Evolutionary conservation across 2,113 vertebrate species (phyloP), one percentile per base, ranked within the genome.

Genomic region (Cranoglanis bouderius): DNA sequence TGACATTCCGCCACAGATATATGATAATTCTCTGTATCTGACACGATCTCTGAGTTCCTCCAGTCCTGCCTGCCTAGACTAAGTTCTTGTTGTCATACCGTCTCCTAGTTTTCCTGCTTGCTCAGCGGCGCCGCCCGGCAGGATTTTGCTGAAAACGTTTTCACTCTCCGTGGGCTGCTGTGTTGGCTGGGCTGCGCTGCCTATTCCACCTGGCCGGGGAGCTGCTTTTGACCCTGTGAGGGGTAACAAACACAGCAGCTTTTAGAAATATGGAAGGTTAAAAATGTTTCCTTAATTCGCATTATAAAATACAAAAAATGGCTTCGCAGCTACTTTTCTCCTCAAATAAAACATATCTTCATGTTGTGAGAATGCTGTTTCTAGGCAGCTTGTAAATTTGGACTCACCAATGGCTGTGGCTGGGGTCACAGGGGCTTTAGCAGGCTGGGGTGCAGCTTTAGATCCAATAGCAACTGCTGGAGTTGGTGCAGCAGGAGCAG

Each of bases 91-190:
- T 63, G 43, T 43, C 35, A 43, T 95, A 99, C 98, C 98, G 95
- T 99, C 98, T 85, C 98, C 98, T 87, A 99, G 95, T 95, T 99
- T 99, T 92, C 98, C 98, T 10, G 98, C 98, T 96, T 99, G 98
- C 92, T 99, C 98, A 0, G 97, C 98, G 61, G 98, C 98, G 0
- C 97, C 97, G 75, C 98, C 98, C 0, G 97, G 97, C 89, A 99
- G 95, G 91, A 99, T 99, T 94, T 99, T 99, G 93, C 96, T 97
- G 88, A 99, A 95, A 89, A 99, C 95, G 0, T 98, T 99, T 21
- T 98, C 97, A 70, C 97, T 98, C 29, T 99, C 98, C 0, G 92
- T 93, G 0, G 96, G 95, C 0, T 96, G 92, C 90, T 97, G 98
- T 90, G 87, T 95, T 94, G 0, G 95, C 84, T 53, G 91, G 8